A percentile compares a stretch with the other conserved stretches of the same genome.
Evolutionary conservation across 2,888 invertebrate species (phyloP).

Genomic region (Diabrotica balteata): DNA sequence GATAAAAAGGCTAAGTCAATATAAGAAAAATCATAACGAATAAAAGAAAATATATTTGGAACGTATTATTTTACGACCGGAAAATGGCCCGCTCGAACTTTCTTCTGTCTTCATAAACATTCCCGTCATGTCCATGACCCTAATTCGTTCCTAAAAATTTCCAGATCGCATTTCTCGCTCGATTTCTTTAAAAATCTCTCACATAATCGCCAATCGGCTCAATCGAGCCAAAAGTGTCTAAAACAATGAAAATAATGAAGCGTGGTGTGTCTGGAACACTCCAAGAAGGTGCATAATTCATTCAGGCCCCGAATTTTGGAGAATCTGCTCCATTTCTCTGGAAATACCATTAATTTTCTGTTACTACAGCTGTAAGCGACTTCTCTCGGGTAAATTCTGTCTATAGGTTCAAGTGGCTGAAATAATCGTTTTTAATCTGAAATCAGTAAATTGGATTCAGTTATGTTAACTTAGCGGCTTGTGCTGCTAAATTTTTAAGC

Average conservation of each 20-base stretch:
- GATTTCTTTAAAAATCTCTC: constrained; percentile 20
- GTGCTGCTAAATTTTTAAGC: too few relatives aligned
- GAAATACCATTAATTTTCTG: constrained; percentile 47
- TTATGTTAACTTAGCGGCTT: too few relatives aligned
- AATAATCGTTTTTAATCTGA: constrained; percentile 40
- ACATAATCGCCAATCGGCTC: constrained; percentile 11
- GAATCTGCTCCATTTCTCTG: constrained; percentile 45
- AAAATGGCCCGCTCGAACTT: too few relatives aligned
- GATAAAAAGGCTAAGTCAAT: too few relatives aligned
- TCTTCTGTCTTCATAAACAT: background rate
- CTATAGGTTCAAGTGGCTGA: constrained; percentile 34
- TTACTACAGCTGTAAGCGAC: constrained; percentile 45
- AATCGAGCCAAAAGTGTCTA: constrained; percentile 20
- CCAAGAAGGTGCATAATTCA: constrained; percentile 40
- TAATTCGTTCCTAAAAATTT: constrained; percentile 9
- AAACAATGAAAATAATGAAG: constrained; percentile 32
- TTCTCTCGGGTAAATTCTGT: constrained; percentile 36
- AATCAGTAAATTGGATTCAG: constrained; percentile 24
- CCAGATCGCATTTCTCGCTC: constrained; percentile 17
- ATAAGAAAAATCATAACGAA: too few relatives aligned
- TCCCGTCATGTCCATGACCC: background rate
- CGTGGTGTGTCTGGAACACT: constrained; percentile 28
- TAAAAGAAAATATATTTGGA: too few relatives aligned
- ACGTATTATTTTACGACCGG: too few relatives aligned
- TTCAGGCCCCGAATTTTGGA: constrained; percentile 42